Conservation (phyloP, 2,797 vertebrate species). For the Sebastiscus albofasciatus region DNA sequence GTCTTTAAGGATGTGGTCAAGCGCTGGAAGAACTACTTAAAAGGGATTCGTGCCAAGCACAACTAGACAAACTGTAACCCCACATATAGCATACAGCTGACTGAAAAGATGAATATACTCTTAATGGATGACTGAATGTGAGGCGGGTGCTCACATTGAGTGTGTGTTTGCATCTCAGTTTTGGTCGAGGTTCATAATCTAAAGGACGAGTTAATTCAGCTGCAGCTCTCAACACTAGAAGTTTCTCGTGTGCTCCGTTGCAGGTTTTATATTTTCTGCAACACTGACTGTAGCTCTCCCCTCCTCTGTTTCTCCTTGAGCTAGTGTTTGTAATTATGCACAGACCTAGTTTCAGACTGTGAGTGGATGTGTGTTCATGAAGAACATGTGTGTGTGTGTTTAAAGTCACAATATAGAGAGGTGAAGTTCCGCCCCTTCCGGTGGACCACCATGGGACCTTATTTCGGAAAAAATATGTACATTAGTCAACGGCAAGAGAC, state of each 20-base stretch:
- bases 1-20: conserved; percentile 93
- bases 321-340: conserved; percentile 78
- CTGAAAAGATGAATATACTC: background rate
- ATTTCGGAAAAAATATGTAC: no score
- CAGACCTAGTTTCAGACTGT: conserved; percentile 72
- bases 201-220: conserved; percentile 54
- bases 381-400: background rate
- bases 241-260: conserved; percentile 54
- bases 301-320: conserved; percentile 48
- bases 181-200: conserved; percentile 29
- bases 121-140: conserved; percentile 19
- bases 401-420: conserved; percentile 25
- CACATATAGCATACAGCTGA: background rate
- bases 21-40: conserved; percentile 97
- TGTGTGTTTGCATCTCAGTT: conserved; percentile 11
- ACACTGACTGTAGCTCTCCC: conserved; percentile 68
- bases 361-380: background rate
- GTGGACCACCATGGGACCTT: no score
- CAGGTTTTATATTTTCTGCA: conserved; percentile 67
- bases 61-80: conserved; percentile 83
- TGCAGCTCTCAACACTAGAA: conserved; percentile 57
- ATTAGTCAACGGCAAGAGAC: no score
- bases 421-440: no score
- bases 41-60: conserved; percentile 96
- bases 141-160: background rate